These are phyloP conservation scores for Pachydiplax longipennis DNA, from an alignment of 2,888 invertebrate species.

Conservation along the genomic window DNA sequence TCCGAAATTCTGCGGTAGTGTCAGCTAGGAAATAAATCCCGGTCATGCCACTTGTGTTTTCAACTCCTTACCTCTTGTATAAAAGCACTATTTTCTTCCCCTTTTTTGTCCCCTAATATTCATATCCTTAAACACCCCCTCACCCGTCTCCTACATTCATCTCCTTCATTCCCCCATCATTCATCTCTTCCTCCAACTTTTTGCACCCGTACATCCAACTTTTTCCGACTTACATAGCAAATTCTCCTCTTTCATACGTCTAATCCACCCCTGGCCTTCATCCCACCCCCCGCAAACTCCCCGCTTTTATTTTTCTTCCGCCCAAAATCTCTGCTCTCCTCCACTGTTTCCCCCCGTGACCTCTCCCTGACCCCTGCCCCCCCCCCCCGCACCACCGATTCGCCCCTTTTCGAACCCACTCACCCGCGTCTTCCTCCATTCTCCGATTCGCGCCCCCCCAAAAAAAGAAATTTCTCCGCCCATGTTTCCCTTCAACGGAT, in stretches of 20 bases:
- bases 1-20: too few relatives aligned
- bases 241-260: neutral
- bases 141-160: neutral
- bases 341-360: neutral
- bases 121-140: neutral
- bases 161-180: neutral
- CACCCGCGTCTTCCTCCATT: neutral
- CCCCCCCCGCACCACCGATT: neutral
- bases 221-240: neutral
- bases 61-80: too few relatives aligned
- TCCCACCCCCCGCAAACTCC: neutral
- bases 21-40: too few relatives aligned
- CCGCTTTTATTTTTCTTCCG: neutral
- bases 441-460: neutral
- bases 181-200: neutral
- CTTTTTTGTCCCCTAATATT: neutral
- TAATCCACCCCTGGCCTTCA: neutral
- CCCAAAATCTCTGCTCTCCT: neutral
- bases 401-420: neutral
- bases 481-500: neutral
- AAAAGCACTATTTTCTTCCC: too few relatives aligned
- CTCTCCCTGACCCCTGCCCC: neutral
- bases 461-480: neutral
- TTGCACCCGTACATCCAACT: neutral
- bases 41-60: too few relatives aligned